Conservation (phyloP, 1,140 invertebrate species). For the Magallana angulata region DNA sequence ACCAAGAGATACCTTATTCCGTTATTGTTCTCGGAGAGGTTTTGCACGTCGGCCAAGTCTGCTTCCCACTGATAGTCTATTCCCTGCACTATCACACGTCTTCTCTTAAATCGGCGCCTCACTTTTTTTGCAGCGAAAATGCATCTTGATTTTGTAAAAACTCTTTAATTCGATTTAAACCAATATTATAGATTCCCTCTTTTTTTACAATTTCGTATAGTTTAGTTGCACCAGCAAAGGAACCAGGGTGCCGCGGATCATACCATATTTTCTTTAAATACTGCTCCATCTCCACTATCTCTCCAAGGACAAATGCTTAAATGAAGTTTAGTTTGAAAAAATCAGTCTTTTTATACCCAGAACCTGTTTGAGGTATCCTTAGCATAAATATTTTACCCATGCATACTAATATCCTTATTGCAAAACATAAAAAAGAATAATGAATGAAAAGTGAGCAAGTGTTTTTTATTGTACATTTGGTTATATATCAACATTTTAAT, state of each 20-base stretch:
- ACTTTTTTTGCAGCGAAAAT: constrained; percentile 40
- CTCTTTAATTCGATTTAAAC: constrained; percentile 35
- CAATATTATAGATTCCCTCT: constrained; percentile 45
- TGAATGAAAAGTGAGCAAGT: neutral
- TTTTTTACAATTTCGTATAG: constrained; percentile 47
- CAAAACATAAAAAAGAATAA: neutral
- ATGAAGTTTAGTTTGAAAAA: neutral
- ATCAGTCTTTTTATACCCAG: neutral
- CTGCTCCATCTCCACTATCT: neutral
- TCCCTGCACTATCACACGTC: constrained; percentile 44
- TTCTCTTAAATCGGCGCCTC: constrained; percentile 31
- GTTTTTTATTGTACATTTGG: neutral
- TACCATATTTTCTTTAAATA: constrained; percentile 39
- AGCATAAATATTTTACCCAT: neutral
- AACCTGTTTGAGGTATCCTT: neutral
- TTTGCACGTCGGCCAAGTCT: constrained; percentile 43
- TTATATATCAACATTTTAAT: too few relatives aligned
- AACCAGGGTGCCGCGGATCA: constrained; percentile 35
- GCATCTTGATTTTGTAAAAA: constrained; percentile 34
- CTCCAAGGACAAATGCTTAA: neutral
- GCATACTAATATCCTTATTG: neutral
- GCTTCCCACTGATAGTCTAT: constrained; percentile 54
- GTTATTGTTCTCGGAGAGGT: constrained; percentile 33
- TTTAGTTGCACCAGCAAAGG: constrained; percentile 43
- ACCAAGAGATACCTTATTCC: constrained; percentile 46